Evolutionary conservation across 2,888 invertebrate genomes (phyloP).

Genomic region (Parochlus steinenii): DNA sequence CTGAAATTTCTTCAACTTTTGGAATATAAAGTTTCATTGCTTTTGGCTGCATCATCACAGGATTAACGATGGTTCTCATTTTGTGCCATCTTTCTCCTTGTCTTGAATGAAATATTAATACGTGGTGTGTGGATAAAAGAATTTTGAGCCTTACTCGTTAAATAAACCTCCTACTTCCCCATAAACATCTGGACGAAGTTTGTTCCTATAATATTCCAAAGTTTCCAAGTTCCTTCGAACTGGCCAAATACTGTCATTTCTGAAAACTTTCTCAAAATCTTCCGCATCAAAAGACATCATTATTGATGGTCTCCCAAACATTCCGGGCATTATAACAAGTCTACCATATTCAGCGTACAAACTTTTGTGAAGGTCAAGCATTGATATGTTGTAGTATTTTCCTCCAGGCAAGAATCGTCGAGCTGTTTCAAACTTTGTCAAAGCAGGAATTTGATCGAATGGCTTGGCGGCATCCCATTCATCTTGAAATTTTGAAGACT

Average conservation of each 20-base stretch:
- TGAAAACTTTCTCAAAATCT: slow-evolving; percentile 16
- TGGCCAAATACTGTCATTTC: slow-evolving; percentile 13
- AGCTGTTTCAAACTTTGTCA: slow-evolving; percentile 14
- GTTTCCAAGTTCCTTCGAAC: slow-evolving; percentile 8
- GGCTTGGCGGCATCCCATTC: slow-evolving; percentile 21
- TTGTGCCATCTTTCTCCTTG: slow-evolving; percentile 40
- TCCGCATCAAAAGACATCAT: slow-evolving; percentile 11
- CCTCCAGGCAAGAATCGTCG: slow-evolving; percentile 22
- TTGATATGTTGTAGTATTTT: slow-evolving; percentile 9
- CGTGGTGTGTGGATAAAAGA: background rate
- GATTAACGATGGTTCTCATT: slow-evolving; percentile 45
- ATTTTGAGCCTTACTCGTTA: slow-evolving; percentile 16
- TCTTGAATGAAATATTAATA: slow-evolving; percentile 8
- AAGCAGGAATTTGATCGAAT: slow-evolving; percentile 19
- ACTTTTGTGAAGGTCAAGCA: background rate
- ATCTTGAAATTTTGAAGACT: background rate
- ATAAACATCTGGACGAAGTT: slow-evolving; percentile 14
- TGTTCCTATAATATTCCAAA: slow-evolving; percentile 9
- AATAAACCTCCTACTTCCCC: slow-evolving; percentile 19
- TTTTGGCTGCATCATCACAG: slow-evolving; percentile 43
- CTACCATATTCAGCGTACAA: slow-evolving; percentile 25
- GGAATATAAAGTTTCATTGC: slow-evolving; percentile 33
- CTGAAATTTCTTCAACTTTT: slow-evolving; percentile 32
- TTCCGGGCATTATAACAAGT: slow-evolving; percentile 19
- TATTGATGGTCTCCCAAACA: slow-evolving; percentile 9